These are phyloP conservation scores for Salvator merianae DNA, from an alignment of 2,113 vertebrate species.

Conservation along the genomic window DNA sequence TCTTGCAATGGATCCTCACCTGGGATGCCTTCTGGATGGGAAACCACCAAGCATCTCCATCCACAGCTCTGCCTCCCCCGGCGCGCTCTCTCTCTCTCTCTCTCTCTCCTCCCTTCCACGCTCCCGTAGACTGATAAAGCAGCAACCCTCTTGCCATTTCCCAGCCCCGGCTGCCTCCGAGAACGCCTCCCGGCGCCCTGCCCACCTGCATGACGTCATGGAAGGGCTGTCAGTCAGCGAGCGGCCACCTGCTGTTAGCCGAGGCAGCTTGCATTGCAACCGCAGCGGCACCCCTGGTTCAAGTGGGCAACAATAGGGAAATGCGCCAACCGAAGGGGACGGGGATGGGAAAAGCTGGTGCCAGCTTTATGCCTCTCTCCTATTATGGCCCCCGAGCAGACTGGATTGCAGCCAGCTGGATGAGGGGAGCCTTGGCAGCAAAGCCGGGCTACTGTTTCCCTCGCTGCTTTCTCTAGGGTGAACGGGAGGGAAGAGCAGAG, in stretches of 20 bases:
- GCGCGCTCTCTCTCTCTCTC: not conserved
- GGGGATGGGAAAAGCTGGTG: not conserved
- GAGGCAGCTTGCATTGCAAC: not conserved
- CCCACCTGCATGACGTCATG: constrained; percentile 40
- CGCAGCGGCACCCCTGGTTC: not conserved
- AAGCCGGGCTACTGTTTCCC: too few species aligned
- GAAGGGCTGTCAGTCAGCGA: constrained; percentile 13
- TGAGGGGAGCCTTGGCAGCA: too few species aligned
- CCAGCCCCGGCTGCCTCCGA: not conserved
- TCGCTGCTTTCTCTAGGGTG: too few species aligned
- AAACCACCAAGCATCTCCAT: not conserved
- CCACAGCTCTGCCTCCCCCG: too few species aligned
- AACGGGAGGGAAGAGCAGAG: too few species aligned
- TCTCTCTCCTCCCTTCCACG: too few species aligned
- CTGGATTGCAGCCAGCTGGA: not conserved
- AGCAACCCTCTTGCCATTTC: not conserved
- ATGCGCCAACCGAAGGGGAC: not conserved
- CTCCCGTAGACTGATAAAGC: not conserved
- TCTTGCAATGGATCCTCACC: not conserved
- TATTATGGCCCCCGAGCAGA: not conserved
- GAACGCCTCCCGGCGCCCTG: constrained; percentile 12
- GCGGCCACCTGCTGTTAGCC: constrained; percentile 26
- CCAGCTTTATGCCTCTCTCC: not conserved
- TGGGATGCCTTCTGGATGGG: not conserved
- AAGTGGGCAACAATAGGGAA: not conserved